These are phyloP conservation scores for Xanthorhoe spadicearia DNA, from an alignment of 2,888 invertebrate species.

Conservation along the genomic window DNA sequence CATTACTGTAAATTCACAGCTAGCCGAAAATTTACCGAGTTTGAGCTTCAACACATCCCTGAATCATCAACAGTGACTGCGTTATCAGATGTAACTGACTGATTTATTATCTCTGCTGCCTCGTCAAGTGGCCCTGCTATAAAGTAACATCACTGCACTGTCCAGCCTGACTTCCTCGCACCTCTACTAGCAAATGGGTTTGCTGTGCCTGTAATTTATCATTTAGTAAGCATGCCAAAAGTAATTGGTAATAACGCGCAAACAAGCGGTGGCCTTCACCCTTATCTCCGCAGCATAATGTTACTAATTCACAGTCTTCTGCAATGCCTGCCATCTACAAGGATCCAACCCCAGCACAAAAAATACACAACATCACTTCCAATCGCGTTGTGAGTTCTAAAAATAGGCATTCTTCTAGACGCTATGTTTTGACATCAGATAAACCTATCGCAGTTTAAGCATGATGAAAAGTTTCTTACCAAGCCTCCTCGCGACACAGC, in stretches of 20 bases:
- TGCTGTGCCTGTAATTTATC: neutral
- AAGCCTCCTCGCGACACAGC: conserved; percentile 5
- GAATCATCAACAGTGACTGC: conserved; percentile 18
- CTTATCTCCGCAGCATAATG: neutral
- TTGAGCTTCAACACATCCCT: conserved; percentile 13
- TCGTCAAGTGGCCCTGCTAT: neutral
- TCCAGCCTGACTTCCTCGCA: neutral
- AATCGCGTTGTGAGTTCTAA: neutral
- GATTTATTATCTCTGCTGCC: neutral
- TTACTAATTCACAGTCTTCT: conserved; percentile 13
- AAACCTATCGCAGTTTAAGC: conserved; percentile 2
- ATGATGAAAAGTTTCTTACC: conserved; percentile 6
- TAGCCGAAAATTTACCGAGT: neutral
- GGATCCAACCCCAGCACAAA: neutral
- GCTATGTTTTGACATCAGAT: neutral
- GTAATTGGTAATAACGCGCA: neutral
- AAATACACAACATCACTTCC: neutral
- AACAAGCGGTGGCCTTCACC: neutral
- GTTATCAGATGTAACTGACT: neutral
- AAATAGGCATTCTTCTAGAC: neutral
- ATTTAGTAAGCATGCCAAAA: neutral
- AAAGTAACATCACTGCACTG: neutral
- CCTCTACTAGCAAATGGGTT: neutral
- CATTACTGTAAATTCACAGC: conserved; percentile 9
- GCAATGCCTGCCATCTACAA: neutral